Conservation (phyloP, 2,797 vertebrate species). For the Macroramphosus scolopax region DNA sequence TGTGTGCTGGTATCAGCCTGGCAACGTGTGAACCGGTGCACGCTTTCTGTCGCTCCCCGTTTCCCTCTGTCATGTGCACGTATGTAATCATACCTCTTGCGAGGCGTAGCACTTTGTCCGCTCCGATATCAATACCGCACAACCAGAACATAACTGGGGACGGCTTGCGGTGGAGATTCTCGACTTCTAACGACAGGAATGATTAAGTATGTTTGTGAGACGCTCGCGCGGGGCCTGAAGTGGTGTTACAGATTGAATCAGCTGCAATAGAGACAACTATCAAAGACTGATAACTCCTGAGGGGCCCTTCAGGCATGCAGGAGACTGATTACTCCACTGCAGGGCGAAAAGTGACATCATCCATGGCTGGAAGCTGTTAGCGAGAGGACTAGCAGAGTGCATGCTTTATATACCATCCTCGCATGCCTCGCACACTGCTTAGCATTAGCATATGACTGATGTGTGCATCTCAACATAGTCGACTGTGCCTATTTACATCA, state of each 20-base stretch:
- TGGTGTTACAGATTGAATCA: constrained; percentile 70
- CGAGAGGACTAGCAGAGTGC: constrained; percentile 28
- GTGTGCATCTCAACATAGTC: constrained; percentile 26
- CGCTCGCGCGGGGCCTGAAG: constrained; percentile 50
- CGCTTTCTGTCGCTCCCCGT: constrained; percentile 20
- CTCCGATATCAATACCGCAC: constrained; percentile 63
- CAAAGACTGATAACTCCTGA: constrained; percentile 72
- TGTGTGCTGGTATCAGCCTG: constrained; percentile 41
- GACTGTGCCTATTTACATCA: constrained; percentile 55
- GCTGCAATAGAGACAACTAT: constrained; percentile 67
- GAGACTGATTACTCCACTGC: constrained; percentile 73
- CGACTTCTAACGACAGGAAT: constrained; percentile 52
- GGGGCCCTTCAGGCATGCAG: constrained; percentile 70
- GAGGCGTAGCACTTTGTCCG: constrained; percentile 51
- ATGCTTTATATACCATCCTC: constrained; percentile 49
- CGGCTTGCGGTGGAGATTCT: constrained; percentile 45
- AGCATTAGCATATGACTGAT: constrained; percentile 37
- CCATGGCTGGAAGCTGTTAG: constrained; percentile 68
- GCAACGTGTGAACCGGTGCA: constrained; percentile 10
- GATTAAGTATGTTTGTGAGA: constrained; percentile 68
- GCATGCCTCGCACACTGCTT: constrained; percentile 38
- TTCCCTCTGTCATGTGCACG: constrained; percentile 35
- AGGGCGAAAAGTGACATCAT: constrained; percentile 77
- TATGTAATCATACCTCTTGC: constrained; percentile 56
- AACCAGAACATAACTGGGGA: constrained; percentile 50